Conservation (phyloP, 2,113 vertebrate species). For the Urocitellus parryii region DNA sequence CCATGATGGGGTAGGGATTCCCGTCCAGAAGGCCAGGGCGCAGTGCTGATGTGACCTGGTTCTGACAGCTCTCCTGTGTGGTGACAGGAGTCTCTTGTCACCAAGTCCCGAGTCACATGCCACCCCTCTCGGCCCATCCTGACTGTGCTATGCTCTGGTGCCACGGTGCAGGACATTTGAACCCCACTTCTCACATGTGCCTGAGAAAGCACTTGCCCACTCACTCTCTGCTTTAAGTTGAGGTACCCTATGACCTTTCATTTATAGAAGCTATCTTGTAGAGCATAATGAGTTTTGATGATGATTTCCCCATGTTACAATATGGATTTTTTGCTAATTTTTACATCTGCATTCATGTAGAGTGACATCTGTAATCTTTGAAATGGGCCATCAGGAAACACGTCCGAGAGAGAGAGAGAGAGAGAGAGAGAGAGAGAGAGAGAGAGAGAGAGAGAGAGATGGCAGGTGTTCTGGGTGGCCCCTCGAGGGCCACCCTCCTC, state of each 20-base stretch:
- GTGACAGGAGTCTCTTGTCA: background rate
- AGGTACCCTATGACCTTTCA: too few species aligned
- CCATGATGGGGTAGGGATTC: background rate
- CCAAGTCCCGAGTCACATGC: too few species aligned
- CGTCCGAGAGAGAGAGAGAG: too few species aligned
- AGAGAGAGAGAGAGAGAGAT: too few species aligned
- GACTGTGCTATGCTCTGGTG: too few species aligned
- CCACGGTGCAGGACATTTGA: background rate
- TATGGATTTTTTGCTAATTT: background rate
- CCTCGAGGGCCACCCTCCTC: background rate
- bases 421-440: too few species aligned
- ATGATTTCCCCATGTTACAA: background rate
- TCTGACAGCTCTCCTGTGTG: background rate
- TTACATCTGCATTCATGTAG: background rate
- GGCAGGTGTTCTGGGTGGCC: too few species aligned
- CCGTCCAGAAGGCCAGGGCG: rapidly evolving
- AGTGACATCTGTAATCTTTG: background rate
- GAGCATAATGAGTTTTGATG: rapidly evolving
- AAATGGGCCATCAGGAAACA: too few species aligned
- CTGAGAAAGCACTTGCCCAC: background rate
- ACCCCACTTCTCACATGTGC: background rate
- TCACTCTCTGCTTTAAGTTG: background rate
- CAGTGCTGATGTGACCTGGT: background rate
- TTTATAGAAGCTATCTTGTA: rapidly evolving
- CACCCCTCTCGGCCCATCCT: background rate